Conservation (phyloP, 2,113 vertebrate genomes). For the Vulpes lagopus region DNA sequence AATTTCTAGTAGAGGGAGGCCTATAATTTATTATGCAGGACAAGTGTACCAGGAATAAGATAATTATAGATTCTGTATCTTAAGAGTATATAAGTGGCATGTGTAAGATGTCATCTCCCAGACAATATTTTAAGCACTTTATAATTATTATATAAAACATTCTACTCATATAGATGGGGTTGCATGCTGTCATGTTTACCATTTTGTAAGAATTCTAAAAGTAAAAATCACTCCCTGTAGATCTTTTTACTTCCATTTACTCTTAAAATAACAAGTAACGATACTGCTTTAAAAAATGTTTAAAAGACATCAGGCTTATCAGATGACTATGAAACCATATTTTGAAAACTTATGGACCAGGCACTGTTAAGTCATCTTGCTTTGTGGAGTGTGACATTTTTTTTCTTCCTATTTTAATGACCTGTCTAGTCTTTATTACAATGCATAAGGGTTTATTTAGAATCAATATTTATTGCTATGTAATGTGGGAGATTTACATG, state of each 20-base stretch:
- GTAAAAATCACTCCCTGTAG: background rate
- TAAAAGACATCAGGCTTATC: background rate
- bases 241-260: background rate
- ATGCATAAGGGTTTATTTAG: background rate
- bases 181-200: background rate
- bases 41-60: background rate
- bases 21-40: conserved; percentile 40
- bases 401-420: background rate
- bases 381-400: background rate
- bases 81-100: background rate
- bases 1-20: background rate
- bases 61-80: conserved; percentile 25
- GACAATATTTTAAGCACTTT: background rate
- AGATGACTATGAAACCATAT: background rate
- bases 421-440: background rate
- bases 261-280: background rate
- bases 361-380: background rate
- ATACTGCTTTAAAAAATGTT: background rate
- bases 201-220: background rate
- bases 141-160: conserved; percentile 31
- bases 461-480: background rate
- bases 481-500: background rate
- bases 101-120: background rate
- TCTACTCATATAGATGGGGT: background rate
- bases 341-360: background rate